A percentile compares a stretch with the other conserved stretches of the same genome.
These are phyloP conservation scores for Epinotia ramella DNA, from an alignment of 2,888 invertebrate species.

Conservation along the genomic window DNA sequence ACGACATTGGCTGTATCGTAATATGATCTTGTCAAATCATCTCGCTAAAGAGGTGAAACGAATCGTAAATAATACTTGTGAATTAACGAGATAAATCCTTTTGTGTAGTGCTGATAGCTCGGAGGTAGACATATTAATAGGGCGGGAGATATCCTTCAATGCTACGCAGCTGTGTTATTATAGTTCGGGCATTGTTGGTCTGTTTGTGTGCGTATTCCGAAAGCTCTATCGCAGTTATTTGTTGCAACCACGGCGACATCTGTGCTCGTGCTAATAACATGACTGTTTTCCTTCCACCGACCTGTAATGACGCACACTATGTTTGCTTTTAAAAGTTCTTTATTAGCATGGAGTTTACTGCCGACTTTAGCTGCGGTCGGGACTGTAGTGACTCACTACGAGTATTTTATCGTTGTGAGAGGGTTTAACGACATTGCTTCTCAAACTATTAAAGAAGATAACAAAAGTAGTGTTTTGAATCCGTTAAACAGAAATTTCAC, in stretches of 20 bases:
- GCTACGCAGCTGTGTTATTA: slow-evolving; percentile 63
- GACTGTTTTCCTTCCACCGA: slow-evolving; percentile 62
- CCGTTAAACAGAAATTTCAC: slow-evolving; percentile 17
- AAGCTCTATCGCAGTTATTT: slow-evolving; percentile 65
- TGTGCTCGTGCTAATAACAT: slow-evolving; percentile 72
- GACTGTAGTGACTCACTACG: slow-evolving; percentile 26
- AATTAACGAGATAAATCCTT: slow-evolving; percentile 77
- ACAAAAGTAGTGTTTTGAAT: slow-evolving; percentile 32
- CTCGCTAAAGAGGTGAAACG: slow-evolving; percentile 76
- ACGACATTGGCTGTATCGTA: slow-evolving; percentile 78
- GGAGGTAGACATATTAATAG: slow-evolving; percentile 51
- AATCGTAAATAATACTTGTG: slow-evolving; percentile 80
- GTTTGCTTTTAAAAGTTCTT: slow-evolving; percentile 38
- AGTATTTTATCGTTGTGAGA: slow-evolving; percentile 32
- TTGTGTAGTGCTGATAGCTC: slow-evolving; percentile 59
- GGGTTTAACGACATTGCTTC: slow-evolving; percentile 25
- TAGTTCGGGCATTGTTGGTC: slow-evolving; percentile 56
- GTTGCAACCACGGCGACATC: slow-evolving; percentile 69
- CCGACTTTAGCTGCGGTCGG: slow-evolving; percentile 28
- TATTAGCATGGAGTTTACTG: slow-evolving; percentile 39
- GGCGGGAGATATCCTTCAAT: slow-evolving; percentile 55
- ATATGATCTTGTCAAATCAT: slow-evolving; percentile 73
- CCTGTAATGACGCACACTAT: slow-evolving; percentile 63
- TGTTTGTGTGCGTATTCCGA: slow-evolving; percentile 64
- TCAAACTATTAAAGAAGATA: slow-evolving; percentile 25